A percentile compares a stretch with the other conserved stretches of the same genome.
phyloP scores from a whole-genome alignment of 2,888 invertebrate genomes.

The Thumatha senex region DNA sequence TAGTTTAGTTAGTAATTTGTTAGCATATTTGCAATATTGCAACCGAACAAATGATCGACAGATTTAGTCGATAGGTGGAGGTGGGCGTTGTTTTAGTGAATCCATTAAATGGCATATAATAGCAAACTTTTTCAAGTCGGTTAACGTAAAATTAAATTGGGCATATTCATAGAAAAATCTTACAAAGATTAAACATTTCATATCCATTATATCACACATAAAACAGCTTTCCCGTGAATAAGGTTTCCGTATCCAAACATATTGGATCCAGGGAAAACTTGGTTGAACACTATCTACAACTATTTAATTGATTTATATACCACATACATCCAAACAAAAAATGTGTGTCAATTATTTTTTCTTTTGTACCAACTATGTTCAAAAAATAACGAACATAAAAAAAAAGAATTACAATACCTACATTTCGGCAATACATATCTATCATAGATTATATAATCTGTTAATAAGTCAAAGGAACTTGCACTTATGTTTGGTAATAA shows the following conservation, averaged over 20 bases:
- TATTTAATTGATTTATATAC: too few species aligned
- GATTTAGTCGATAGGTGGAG: conserved; percentile 23
- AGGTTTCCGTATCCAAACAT: too few species aligned
- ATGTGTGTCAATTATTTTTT: too few species aligned
- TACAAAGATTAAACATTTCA: not conserved
- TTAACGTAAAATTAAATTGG: not conserved
- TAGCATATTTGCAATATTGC: conserved; percentile 30
- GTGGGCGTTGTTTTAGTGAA: conserved; percentile 39
- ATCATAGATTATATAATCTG: not conserved
- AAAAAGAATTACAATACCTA: too few species aligned
- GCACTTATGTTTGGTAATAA: not conserved
- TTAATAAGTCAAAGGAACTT: not conserved
- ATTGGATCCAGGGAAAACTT: too few species aligned
- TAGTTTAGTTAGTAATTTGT: conserved; percentile 33
- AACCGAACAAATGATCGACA: conserved; percentile 16
- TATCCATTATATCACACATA: too few species aligned
- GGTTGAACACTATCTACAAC: too few species aligned
- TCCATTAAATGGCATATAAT: conserved; percentile 25
- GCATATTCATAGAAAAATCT: not conserved
- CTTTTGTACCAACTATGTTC: too few species aligned
- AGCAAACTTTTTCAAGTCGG: conserved; percentile 12
- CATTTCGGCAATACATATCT: too few species aligned
- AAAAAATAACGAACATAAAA: too few species aligned
- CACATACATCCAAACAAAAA: too few species aligned
- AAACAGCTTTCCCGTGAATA: too few species aligned